phyloP scores from a whole-genome alignment of 2,888 invertebrate species.

The Tachina lurida region DNA sequence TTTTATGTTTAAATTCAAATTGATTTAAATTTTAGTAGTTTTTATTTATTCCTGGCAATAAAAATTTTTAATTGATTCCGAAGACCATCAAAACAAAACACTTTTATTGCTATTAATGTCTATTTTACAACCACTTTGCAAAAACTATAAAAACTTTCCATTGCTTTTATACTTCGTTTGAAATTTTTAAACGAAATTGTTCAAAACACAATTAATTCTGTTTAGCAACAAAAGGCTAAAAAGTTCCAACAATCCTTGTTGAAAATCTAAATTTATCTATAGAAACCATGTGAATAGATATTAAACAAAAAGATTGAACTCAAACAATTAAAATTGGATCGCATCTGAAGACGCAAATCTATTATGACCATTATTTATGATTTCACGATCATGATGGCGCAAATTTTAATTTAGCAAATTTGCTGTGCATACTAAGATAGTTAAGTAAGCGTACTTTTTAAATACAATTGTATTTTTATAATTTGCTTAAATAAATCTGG shows the following conservation, averaged over 20 bases:
- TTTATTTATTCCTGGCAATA: neutral
- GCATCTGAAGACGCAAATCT: too few relatives aligned
- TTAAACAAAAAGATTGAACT: neutral
- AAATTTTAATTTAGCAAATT: too few relatives aligned
- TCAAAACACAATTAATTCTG: neutral
- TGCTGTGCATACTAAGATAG: too few relatives aligned
- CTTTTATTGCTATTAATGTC: neutral
- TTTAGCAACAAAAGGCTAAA: neutral
- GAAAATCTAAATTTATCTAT: neutral
- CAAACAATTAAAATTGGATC: too few relatives aligned
- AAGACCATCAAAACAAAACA: neutral
- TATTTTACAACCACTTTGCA: neutral
- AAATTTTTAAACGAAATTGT: neutral
- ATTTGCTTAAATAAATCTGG: too few relatives aligned
- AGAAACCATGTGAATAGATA: neutral
- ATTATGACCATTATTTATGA: too few relatives aligned
- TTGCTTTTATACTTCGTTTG: neutral
- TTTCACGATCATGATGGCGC: too few relatives aligned
- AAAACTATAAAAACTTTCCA: neutral
- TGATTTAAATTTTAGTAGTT: conserved; percentile 3
- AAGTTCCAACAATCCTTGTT: neutral
- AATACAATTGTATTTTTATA: too few relatives aligned
- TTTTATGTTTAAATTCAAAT: conserved; percentile 11
- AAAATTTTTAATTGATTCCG: neutral
- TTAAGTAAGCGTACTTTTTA: too few relatives aligned